These are phyloP conservation scores for Triplophysa bombifrons DNA, from an alignment of 2,797 vertebrate genomes.

Conservation along the genomic window DNA sequence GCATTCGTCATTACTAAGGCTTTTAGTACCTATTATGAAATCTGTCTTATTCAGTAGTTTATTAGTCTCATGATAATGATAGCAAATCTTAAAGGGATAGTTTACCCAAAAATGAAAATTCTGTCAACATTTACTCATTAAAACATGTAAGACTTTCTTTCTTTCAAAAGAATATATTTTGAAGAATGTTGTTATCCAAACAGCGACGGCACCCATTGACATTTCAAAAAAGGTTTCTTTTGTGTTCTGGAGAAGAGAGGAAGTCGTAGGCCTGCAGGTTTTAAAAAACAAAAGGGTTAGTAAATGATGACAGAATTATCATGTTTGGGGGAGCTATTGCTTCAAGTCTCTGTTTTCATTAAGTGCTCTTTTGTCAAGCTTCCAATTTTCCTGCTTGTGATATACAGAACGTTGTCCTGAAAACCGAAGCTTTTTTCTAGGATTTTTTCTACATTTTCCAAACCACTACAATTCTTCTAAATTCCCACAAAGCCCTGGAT, in stretches of 20 bases:
- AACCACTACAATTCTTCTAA: background rate
- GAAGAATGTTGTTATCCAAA: too few species aligned
- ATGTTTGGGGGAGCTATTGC: too few species aligned
- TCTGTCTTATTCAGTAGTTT: background rate
- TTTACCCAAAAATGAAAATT: too few species aligned
- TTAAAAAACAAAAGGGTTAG: too few species aligned
- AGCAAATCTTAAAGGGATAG: background rate
- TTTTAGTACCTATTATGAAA: constrained; percentile 2
- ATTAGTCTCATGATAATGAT: background rate
- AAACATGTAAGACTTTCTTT: too few species aligned
- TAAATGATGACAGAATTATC: too few species aligned
- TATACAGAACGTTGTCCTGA: background rate
- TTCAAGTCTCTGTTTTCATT: constrained; percentile 2
- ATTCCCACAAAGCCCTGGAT: background rate
- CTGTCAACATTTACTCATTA: too few species aligned
- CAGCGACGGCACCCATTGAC: too few species aligned
- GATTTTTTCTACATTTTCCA: background rate
- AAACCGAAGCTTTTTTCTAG: constrained; percentile 9
- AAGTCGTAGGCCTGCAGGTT: too few species aligned
- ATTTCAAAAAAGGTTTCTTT: too few species aligned
- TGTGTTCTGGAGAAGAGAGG: too few species aligned
- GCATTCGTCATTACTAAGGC: background rate
- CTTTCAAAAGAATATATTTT: too few species aligned
- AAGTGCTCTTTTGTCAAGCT: background rate
- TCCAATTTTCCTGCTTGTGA: constrained; percentile 1